These are phyloP conservation scores for Copsychus sechellarum DNA, from an alignment of 2,113 vertebrate species.

Conservation along the genomic window DNA sequence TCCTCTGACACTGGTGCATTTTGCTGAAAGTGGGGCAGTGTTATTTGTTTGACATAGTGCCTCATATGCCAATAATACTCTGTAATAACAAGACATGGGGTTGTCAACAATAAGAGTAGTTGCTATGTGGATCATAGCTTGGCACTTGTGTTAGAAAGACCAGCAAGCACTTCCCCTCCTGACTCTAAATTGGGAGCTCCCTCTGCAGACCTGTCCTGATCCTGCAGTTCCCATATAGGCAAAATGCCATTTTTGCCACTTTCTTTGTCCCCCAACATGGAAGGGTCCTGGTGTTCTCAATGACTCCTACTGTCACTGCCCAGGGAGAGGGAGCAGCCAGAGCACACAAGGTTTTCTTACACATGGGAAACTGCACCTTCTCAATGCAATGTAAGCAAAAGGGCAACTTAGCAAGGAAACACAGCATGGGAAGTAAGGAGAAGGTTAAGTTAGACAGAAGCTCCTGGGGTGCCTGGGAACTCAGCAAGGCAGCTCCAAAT, in stretches of 20 bases:
- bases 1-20: not conserved
- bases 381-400: not conserved
- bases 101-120: not conserved
- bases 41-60: not conserved
- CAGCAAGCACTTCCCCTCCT: not conserved
- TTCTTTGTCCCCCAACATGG: not conserved
- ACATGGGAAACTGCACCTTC: not conserved
- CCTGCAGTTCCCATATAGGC: not conserved
- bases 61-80: not conserved
- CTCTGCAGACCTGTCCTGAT: conserved; percentile 35
- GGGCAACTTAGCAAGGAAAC: not conserved
- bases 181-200: conserved; percentile 49
- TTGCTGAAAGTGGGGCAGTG: not conserved
- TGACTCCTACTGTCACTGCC: not conserved
- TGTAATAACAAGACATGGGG: not conserved
- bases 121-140: not conserved
- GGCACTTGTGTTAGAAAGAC: not conserved
- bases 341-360: not conserved
- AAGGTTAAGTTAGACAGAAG: not conserved
- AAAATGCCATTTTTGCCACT: not conserved
- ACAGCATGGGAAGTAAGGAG: not conserved
- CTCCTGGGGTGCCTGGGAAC: not conserved
- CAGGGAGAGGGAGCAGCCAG: not conserved
- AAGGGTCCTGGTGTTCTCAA: not conserved
- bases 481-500: not conserved